A percentile compares a stretch with the other conserved stretches of the same genome.
Conservation (phyloP, 35 echinoderm and acorn worm species). For the Chiridota heheva region DNA sequence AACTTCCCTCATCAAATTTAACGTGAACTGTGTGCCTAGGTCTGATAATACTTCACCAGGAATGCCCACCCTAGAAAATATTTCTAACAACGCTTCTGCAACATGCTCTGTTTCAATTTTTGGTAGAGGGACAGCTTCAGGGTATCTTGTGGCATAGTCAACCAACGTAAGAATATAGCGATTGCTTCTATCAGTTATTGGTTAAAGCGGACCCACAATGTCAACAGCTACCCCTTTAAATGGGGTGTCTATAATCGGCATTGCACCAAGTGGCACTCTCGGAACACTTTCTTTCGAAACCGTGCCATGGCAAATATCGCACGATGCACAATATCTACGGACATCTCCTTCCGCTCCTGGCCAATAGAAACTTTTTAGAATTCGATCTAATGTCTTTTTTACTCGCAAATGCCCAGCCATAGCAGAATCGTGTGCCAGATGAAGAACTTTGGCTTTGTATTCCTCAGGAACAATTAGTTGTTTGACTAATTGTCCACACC, state of each 20-base stretch:
- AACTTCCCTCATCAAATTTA: conserved; percentile 61
- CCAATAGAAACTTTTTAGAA: conserved; percentile 53
- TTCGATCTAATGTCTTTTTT: conserved; percentile 29
- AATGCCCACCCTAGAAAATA: conserved; percentile 51
- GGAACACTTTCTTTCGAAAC: conserved; percentile 1
- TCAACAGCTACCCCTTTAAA: conserved; percentile 63
- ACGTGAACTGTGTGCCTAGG: conserved; percentile 59
- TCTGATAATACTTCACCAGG: conserved; percentile 62
- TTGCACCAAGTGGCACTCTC: conserved; percentile 46
- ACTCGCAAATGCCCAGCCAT: conserved; percentile 20
- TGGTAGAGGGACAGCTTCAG: conserved; percentile 45
- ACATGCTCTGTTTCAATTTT: conserved; percentile 47
- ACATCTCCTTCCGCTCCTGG: conserved; percentile 67
- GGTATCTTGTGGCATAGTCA: conserved; percentile 62
- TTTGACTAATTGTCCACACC: conserved; percentile 4
- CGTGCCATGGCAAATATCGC: conserved; percentile 66
- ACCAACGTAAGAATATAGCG: conserved; percentile 61
- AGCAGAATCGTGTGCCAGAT: conserved; percentile 23
- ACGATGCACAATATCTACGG: conserved; percentile 42
- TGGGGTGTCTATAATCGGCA: conserved; percentile 59
- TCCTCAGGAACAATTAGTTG: conserved; percentile 22
- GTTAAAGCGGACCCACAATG: conserved; percentile 58
- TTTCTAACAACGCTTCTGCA: conserved; percentile 53
- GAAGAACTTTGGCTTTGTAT: neutral
- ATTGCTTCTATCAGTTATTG: conserved; percentile 46